Evolutionary conservation across 2,888 invertebrate genomes (phyloP).

Genomic region (Chromoteleia sp.): DNA sequence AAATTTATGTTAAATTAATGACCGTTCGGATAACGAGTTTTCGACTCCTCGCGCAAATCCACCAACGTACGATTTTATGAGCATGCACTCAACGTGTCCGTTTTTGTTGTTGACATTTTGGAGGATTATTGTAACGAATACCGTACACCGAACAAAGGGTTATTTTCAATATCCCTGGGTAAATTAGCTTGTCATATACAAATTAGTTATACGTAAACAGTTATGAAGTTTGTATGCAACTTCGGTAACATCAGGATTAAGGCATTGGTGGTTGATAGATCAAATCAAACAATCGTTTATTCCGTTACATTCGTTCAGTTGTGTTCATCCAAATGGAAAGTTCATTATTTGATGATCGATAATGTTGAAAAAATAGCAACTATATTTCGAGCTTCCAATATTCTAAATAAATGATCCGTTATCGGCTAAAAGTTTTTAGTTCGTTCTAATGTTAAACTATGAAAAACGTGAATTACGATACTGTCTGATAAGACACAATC

Average conservation of each 20-base stretch:
- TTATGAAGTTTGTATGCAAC: neutral
- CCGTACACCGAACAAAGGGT: neutral
- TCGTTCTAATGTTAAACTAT: too few species aligned
- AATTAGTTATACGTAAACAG: constrained; percentile 2
- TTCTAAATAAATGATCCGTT: too few species aligned
- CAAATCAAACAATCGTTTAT: neutral
- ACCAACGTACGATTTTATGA: neutral
- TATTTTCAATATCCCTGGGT: constrained; percentile 2
- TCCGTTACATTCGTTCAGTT: neutral
- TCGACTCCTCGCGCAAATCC: neutral
- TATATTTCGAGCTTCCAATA: too few species aligned
- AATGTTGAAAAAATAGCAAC: too few species aligned
- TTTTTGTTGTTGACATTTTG: constrained; percentile 16
- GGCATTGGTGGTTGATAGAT: neutral
- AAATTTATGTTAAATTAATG: constrained; percentile 26
- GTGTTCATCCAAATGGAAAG: neutral
- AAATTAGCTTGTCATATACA: constrained; percentile 28
- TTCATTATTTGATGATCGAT: too few species aligned
- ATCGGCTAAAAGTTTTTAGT: too few species aligned
- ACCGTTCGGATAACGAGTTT: constrained; percentile 6
- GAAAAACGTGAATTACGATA: too few species aligned
- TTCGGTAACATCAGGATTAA: constrained; percentile 1
- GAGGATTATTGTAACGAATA: constrained; percentile 12
- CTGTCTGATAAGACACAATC: too few species aligned
- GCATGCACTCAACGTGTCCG: neutral